Evolutionary conservation across 2,113 vertebrate species (phyloP).

Genomic region (Epinephelus fuscoguttatus): DNA sequence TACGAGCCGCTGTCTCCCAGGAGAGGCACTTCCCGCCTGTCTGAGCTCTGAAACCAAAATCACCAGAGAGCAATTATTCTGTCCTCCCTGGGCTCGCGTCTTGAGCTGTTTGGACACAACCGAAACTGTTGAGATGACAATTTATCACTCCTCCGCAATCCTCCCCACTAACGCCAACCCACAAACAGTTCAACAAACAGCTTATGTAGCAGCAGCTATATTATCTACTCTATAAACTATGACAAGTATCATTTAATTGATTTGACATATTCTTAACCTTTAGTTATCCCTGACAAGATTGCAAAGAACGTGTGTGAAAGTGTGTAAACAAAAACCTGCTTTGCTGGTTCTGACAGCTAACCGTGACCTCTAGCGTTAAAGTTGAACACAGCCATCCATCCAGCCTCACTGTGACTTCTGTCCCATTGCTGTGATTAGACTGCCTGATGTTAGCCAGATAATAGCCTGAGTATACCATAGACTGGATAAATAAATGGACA

Average conservation of each 20-base stretch:
- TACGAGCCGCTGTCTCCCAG: conserved; percentile 1
- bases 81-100: not conserved
- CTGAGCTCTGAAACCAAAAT: not conserved
- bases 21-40: not conserved
- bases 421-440: no score
- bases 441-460: no score
- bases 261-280: not conserved
- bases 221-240: not conserved
- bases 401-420: no score
- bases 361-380: no score
- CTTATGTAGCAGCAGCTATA: not conserved
- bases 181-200: conserved; percentile 17
- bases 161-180: not conserved
- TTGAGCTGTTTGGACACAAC: conserved; percentile 31
- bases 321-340: not conserved
- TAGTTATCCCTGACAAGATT: not conserved
- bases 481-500: no score
- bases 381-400: no score
- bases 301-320: not conserved
- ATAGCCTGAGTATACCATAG: no score
- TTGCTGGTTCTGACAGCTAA: no score
- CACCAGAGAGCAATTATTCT: conserved; percentile 33
- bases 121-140: conserved; percentile 30
- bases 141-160: conserved; percentile 20
- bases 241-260: not conserved